Conservation (phyloP, 2,797 vertebrate species). For the Pangasius djambal region DNA sequence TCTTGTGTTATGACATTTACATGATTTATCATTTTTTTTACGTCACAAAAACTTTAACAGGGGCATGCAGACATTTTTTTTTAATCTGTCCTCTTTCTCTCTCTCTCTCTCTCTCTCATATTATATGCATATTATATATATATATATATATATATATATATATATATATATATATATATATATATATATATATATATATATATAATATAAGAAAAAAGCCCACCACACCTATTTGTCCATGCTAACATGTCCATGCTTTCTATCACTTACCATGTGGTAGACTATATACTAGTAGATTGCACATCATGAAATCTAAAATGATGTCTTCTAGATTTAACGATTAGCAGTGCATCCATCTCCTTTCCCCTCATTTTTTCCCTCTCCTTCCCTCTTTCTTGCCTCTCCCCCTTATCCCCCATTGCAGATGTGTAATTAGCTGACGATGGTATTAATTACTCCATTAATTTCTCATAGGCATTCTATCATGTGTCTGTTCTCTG, state of each 20-base stretch:
- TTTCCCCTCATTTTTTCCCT: neutral
- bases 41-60: neutral
- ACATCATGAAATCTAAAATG: neutral
- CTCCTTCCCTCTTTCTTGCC: neutral
- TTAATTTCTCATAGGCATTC: constrained; percentile 38
- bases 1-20: too few relatives aligned
- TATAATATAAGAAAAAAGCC: neutral
- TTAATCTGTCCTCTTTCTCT: too few relatives aligned
- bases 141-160: too few relatives aligned
- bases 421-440: constrained; percentile 41
- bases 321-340: neutral
- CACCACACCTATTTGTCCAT: neutral
- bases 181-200: too few relatives aligned
- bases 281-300: neutral
- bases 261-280: neutral
- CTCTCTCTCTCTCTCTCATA: too few relatives aligned
- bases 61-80: neutral
- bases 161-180: too few relatives aligned
- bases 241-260: neutral
- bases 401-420: too few relatives aligned
- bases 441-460: constrained; percentile 43
- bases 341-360: neutral
- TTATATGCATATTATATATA: too few relatives aligned
- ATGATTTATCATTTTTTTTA: neutral
- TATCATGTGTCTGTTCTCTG: constrained; percentile 35